Evolutionary conservation across 2,113 vertebrate species (phyloP), one percentile per base, ranked within the genome.

Genomic region (Dicaeum eximium): DNA sequence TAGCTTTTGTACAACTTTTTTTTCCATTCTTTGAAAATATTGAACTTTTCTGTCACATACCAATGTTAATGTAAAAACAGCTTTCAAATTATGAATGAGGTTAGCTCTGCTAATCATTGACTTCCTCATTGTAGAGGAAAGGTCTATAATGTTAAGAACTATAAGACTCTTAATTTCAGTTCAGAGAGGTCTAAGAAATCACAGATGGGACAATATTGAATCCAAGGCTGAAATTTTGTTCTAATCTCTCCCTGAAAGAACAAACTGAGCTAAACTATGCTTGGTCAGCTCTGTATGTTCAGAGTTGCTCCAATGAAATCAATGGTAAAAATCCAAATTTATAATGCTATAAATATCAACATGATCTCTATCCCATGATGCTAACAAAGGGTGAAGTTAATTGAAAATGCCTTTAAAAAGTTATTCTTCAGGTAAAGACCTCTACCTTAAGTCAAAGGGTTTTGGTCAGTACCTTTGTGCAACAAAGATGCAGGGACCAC

Each of bases 11-110:
- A 73, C 54, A 24, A 74, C 30, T 67, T 42, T 94, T 94, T 94
- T 95, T 96, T 96, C 90, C 81, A 77, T 45, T 25, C 67, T 79
- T 77, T 71, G 80, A 88, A 96, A 97, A 78, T 13, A 62, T 27
- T 61, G 69, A 89, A 86, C 65, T 95, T 96, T 90, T 96, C 77
- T 85, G 75, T 75, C 77, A 72, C 21, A 56, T 45, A 33, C 61
- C 90, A 47, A 21, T 92, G 58, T 86, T 93, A 89, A 91, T 37
- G 25, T 48, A 95, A 65, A 33, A 35, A 40, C n/a, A 88, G 66
- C 18, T 85, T 91, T 89, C 17, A 12, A 94, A 84, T 64, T 78
- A 40, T 21, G 23, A 73, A 82, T 82, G n/a, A 80, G 51, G 45
- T 94, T 81, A 90, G 64, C 66, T 86, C 48, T 62, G 11, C 54